These are phyloP conservation scores for Muscina levida DNA, from an alignment of 2,888 invertebrate genomes.

Conservation along the genomic window DNA sequence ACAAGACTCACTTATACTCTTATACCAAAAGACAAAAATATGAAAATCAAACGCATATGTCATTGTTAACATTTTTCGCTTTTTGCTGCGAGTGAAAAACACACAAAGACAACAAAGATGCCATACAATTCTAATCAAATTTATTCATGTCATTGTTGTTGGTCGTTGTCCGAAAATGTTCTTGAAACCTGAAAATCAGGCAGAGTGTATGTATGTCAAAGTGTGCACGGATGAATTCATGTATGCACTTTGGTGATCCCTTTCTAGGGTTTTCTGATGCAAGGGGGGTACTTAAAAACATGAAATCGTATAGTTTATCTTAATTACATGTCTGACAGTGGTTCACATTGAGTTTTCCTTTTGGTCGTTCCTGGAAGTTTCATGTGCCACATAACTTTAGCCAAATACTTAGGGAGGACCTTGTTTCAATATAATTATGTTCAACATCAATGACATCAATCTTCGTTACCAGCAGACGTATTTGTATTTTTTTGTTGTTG, in stretches of 20 bases:
- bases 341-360: neutral
- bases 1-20: no score
- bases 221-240: no score
- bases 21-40: conserved; percentile 16
- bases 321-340: conserved; percentile 34
- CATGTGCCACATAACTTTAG: neutral
- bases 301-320: conserved; percentile 41
- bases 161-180: conserved; percentile 11
- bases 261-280: neutral
- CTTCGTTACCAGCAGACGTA: no score
- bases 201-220: neutral
- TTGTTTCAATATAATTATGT: neutral
- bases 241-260: conserved; percentile 5
- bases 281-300: conserved; percentile 14
- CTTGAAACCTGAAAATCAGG: conserved; percentile 25
- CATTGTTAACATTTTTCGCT: conserved; percentile 43
- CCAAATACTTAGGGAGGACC: neutral
- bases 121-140: conserved; percentile 39
- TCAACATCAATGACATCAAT: no score
- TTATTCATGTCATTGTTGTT: conserved; percentile 37
- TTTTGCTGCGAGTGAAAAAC: neutral
- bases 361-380: neutral
- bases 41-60: conserved; percentile 65
- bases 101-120: neutral
- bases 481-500: no score